These are phyloP conservation scores for Dendrocopos noguchii DNA, from an alignment of 2,113 vertebrate species.

Conservation along the genomic window DNA sequence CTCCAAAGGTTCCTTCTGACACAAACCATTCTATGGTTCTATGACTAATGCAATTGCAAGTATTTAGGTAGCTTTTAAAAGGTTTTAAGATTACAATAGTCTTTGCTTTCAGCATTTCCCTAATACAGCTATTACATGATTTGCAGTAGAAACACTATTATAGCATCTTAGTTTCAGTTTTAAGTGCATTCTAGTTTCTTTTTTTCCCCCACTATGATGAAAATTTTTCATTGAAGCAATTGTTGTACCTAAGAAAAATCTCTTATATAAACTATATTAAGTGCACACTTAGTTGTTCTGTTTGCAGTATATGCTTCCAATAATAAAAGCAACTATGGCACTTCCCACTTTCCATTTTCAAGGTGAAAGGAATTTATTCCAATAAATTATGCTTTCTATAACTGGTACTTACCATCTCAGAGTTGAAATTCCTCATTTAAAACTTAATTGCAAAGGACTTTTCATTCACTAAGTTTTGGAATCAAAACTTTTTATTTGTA, in stretches of 20 bases:
- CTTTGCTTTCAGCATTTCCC: background rate
- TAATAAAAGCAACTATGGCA: background rate
- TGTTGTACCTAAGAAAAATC: background rate
- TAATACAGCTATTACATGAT: background rate
- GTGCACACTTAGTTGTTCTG: background rate
- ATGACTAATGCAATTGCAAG: background rate
- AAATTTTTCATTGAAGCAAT: background rate
- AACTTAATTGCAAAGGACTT: background rate
- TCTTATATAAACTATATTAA: background rate
- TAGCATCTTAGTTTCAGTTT: background rate
- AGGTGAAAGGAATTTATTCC: background rate
- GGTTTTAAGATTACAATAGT: background rate
- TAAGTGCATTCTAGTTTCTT: background rate
- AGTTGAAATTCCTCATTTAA: background rate
- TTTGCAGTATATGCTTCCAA: background rate
- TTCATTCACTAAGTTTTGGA: background rate
- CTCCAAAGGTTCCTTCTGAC: background rate
- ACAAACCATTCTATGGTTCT: background rate
- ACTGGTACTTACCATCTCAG: background rate
- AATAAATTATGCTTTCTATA: background rate
- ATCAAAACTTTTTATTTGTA: background rate
- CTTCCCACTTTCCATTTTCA: background rate
- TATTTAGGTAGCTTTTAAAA: background rate
- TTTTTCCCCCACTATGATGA: background rate
- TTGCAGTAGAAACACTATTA: background rate